phyloP scores from a whole-genome alignment of 2,113 vertebrate species.

The Apodemus sylvaticus region DNA sequence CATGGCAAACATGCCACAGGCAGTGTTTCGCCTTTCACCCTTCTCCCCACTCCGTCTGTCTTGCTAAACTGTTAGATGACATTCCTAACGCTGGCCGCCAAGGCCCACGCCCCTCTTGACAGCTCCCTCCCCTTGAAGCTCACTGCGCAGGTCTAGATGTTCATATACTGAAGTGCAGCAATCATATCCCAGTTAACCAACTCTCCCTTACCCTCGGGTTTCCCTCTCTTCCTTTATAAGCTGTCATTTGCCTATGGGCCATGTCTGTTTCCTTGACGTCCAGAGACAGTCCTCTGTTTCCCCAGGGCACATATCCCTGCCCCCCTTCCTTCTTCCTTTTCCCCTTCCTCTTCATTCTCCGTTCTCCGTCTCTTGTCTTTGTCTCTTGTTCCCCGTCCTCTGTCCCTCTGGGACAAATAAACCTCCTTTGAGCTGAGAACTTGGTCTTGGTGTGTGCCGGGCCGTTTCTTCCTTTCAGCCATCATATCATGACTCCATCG shows the following conservation, averaged over 20 bases:
- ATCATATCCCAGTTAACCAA: not conserved
- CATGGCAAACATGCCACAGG: not conserved
- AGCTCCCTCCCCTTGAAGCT: not conserved
- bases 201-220: not conserved
- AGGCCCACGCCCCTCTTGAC: not conserved
- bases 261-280: not conserved
- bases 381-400: not conserved
- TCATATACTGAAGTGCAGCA: not conserved
- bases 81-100: not conserved
- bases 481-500: too few species aligned
- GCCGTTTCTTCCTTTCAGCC: not conserved
- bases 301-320: not conserved
- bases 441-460: not conserved
- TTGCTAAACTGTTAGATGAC: not conserved
- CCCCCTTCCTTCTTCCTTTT: not conserved
- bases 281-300: not conserved
- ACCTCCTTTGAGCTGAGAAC: not conserved
- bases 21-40: not conserved
- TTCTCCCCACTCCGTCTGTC: not conserved
- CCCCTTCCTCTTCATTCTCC: too few species aligned
- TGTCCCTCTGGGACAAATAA: not conserved
- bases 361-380: not conserved
- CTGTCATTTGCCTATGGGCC: not conserved
- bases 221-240: not conserved
- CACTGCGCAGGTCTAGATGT: not conserved